Evolutionary conservation across 2,113 vertebrate genomes (phyloP), one percentile per base, ranked within the genome.

Genomic region (Corydoras maculifer): DNA sequence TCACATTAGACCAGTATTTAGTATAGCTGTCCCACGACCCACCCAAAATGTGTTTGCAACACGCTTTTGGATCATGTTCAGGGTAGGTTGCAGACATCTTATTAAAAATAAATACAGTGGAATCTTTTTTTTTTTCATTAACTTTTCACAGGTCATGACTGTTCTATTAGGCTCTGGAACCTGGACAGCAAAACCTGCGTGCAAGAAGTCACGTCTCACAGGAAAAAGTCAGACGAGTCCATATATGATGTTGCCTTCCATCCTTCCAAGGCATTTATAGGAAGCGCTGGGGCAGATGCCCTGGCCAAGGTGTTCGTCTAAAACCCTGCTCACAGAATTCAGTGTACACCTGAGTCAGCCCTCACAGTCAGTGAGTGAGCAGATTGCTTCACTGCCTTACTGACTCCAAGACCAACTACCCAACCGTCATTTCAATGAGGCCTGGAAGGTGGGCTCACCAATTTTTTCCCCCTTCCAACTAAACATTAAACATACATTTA

Each of bases 241-340:
- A 99, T 99, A 87, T 98, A 99, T 65, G 96, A 98, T 80, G 96
- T 99, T 89, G 94, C 97, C 90, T 99, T 99, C 88, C 96, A 99
- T 86, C 96, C 97, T 0, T 97, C 96, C 83, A 99, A 98, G 92
- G 97, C 97, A 65, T 99, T 93, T 83, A 99, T 99, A 85, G 97
- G 96, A 84, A 97, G 95, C 55, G 97, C 97, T 49, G 97, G 96
- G 78, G 97, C 96, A 43, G 96, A 99, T 84, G 97, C 97, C 77
- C 94, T 99, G 85, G 96, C 97, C 80, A 94, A 97, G 90, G 97
- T 99, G 58, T 99, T 98, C 65, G 92, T 99, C 83, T 99, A 94
- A 84, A 55, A 80, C 84, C 75, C 76, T 82, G 81, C 74, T 31
- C 15, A 10, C 55, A 10, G 43, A 68, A 58, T 62, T 58, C 50